These are phyloP conservation scores for Ochropleura leucogaster DNA, from an alignment of 2,888 invertebrate genomes.

Conservation along the genomic window DNA sequence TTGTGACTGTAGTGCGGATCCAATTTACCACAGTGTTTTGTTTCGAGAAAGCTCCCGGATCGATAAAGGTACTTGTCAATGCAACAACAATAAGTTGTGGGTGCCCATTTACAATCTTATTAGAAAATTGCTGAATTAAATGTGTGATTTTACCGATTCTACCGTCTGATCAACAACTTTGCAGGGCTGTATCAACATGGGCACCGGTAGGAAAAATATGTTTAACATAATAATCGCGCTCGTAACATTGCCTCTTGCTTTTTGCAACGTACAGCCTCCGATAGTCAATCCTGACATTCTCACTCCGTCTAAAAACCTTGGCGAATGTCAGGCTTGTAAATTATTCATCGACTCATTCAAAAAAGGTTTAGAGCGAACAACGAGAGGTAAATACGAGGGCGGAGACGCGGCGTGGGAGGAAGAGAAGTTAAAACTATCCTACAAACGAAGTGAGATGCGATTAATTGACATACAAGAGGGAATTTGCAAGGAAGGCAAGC, in stretches of 20 bases:
- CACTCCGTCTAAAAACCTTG: constrained; percentile 88
- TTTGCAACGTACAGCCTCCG: constrained; percentile 74
- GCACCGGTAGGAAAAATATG: constrained; percentile 52
- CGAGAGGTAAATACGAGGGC: constrained; percentile 97
- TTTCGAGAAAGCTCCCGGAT: constrained; percentile 61
- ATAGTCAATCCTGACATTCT: constrained; percentile 76
- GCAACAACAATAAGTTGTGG: constrained; percentile 23
- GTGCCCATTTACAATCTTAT: constrained; percentile 37
- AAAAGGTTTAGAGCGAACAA: constrained; percentile 95
- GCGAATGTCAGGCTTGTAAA: constrained; percentile 95
- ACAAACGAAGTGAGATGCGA: constrained; percentile 96
- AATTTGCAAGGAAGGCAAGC: constrained; percentile 94
- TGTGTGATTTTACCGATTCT: constrained; percentile 26
- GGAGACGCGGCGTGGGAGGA: constrained; percentile 99
- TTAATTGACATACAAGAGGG: constrained; percentile 97
- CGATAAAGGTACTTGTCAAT: constrained; percentile 60
- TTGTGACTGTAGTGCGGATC: constrained; percentile 25
- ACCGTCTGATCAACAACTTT: constrained; percentile 64
- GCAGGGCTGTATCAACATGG: constrained; percentile 75
- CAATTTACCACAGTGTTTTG: constrained; percentile 47
- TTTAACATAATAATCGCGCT: constrained; percentile 59
- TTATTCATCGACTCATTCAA: constrained; percentile 94
- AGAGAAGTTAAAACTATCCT: constrained; percentile 95
- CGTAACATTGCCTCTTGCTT: constrained; percentile 66
- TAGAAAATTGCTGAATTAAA: constrained; percentile 65